Percentiles rank a stretch among this genome's conserved stretches.
These are phyloP conservation scores for Saccopteryx bilineata DNA, from an alignment of 2,113 vertebrate species.

Conservation along the genomic window DNA sequence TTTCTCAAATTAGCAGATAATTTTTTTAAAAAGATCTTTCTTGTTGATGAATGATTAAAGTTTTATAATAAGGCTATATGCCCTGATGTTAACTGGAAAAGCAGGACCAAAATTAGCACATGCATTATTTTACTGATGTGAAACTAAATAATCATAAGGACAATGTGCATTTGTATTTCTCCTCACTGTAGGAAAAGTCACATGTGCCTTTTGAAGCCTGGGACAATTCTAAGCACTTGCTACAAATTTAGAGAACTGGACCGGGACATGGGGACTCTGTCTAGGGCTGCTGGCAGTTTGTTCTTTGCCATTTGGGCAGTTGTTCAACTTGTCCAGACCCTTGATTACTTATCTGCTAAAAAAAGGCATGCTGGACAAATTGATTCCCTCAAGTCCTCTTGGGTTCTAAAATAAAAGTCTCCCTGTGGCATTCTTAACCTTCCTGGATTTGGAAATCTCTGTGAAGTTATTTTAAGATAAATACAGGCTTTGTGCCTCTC, in stretches of 20 bases:
- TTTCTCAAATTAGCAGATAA: slow-evolving; percentile 19
- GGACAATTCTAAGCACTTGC: not conserved
- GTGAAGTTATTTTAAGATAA: slow-evolving; percentile 58
- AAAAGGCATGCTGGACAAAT: slow-evolving; percentile 14
- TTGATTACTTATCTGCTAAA: slow-evolving; percentile 59
- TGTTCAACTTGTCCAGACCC: not conserved
- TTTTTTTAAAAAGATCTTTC: slow-evolving; percentile 38
- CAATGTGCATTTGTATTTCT: not conserved
- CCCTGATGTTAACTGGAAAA: not conserved
- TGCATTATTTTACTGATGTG: not conserved
- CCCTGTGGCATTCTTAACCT: slow-evolving; percentile 38
- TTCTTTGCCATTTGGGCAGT: slow-evolving; percentile 39
- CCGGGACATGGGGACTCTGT: not conserved
- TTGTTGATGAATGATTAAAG: not conserved
- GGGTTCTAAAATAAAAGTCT: slow-evolving; percentile 63
- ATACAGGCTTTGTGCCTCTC: slow-evolving; percentile 5
- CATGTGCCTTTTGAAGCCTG: not conserved
- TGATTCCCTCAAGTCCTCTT: slow-evolving; percentile 36
- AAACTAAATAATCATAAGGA: slow-evolving; percentile 3
- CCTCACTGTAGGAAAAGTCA: not conserved
- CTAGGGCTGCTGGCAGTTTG: not conserved
- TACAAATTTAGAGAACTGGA: slow-evolving; percentile 13
- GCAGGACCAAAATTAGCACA: not conserved
- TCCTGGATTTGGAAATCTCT: slow-evolving; percentile 47
- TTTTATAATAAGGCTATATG: not conserved